phyloP scores from a whole-genome alignment of 2,888 invertebrate genomes.

The Junonia oenone region DNA sequence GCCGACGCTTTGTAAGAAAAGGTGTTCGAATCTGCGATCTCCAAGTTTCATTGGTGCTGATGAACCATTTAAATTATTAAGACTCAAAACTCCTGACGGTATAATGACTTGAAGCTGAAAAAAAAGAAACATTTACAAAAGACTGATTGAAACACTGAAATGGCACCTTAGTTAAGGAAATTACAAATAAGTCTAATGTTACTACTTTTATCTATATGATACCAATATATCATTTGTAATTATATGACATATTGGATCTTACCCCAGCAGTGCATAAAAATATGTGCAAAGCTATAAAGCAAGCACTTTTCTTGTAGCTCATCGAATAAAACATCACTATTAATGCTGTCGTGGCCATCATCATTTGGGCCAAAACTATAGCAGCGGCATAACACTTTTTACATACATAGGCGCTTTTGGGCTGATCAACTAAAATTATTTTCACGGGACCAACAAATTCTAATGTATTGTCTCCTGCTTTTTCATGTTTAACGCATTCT shows the following conservation, averaged over 20 bases:
- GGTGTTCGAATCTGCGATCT: conserved; percentile 38
- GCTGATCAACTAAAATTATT: conserved; percentile 50
- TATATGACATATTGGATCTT: conserved; percentile 24
- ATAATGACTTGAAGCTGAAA: conserved; percentile 44
- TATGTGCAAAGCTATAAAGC: conserved; percentile 39
- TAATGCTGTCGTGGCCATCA: conserved; percentile 41
- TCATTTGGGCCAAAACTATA: conserved; percentile 40
- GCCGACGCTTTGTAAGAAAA: conserved; percentile 35
- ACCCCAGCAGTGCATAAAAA: conserved; percentile 50
- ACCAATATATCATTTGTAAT: too few relatives aligned
- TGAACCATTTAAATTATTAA: conserved; percentile 38
- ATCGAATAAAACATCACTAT: conserved; percentile 39
- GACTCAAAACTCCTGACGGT: conserved; percentile 39
- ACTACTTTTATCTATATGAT: too few relatives aligned
- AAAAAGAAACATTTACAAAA: background rate
- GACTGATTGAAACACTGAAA: too few relatives aligned
- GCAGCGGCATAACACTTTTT: conserved; percentile 32
- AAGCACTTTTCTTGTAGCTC: conserved; percentile 29
- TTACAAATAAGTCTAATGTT: too few relatives aligned
- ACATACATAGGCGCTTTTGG: conserved; percentile 16
- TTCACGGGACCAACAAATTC: conserved; percentile 57
- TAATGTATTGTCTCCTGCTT: conserved; percentile 24
- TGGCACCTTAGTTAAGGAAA: too few relatives aligned
- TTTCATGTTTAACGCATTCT: conserved; percentile 39
- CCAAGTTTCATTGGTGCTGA: conserved; percentile 34